Conservation (phyloP, 2,888 invertebrate species). For the Xestia ashworthii region DNA sequence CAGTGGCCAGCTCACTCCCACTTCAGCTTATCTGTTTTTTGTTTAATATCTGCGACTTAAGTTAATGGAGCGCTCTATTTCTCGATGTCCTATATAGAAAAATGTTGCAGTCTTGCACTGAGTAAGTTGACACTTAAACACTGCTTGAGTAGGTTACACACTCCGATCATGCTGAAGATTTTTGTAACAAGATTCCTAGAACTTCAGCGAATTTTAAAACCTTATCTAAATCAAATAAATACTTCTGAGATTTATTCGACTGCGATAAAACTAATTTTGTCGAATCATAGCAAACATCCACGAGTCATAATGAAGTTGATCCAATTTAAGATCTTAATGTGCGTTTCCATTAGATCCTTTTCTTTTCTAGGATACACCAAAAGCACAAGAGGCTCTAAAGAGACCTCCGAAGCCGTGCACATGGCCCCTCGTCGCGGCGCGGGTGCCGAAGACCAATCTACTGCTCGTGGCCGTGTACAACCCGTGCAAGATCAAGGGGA, state of each 20-base stretch:
- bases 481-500: conserved; percentile 70
- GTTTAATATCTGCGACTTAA: neutral
- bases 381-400: conserved; percentile 75
- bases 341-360: neutral
- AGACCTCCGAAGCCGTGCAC: conserved; percentile 75
- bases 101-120: neutral
- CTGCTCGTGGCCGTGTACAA: conserved; percentile 83
- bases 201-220: neutral
- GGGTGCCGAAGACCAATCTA: conserved; percentile 83
- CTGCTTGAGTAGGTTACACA: neutral
- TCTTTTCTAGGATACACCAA: conserved; percentile 74
- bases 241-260: neutral
- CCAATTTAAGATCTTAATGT: neutral
- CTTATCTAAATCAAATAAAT: conserved; percentile 1
- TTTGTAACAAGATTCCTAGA: neutral
- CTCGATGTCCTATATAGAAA: neutral
- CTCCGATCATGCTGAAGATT: neutral
- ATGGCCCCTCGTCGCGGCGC: conserved; percentile 83
- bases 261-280: neutral
- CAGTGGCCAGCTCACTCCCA: neutral
- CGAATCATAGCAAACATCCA: neutral
- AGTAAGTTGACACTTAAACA: neutral
- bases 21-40: neutral
- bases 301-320: neutral
- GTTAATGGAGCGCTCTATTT: neutral